Conservation (phyloP, 2,113 vertebrate species). For the Sinocyclocheilus grahami region DNA sequence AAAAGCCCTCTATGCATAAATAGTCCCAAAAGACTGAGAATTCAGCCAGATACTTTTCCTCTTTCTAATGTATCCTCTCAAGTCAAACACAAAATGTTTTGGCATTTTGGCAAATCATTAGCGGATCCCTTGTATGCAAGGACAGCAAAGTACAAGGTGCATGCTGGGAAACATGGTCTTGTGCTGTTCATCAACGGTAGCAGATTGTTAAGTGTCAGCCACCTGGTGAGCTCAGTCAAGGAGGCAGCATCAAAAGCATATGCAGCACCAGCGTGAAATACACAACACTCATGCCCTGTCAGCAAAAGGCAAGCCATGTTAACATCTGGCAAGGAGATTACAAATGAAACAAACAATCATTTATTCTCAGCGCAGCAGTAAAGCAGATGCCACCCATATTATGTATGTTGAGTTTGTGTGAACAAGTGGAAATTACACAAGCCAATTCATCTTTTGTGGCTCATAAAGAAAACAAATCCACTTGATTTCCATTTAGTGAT, state of each 20-base stretch:
- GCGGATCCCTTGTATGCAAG: constrained; percentile 58
- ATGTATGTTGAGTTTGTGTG: constrained; percentile 44
- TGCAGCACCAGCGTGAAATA: constrained; percentile 56
- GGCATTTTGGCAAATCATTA: constrained; percentile 58
- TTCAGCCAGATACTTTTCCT: not conserved
- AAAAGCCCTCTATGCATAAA: not conserved
- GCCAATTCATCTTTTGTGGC: constrained; percentile 37
- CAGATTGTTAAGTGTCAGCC: constrained; percentile 69
- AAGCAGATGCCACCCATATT: constrained; percentile 37
- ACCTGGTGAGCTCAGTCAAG: constrained; percentile 64
- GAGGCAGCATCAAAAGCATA: constrained; percentile 65
- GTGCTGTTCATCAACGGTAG: constrained; percentile 36
- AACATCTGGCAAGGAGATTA: constrained; percentile 60
- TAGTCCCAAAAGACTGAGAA: not conserved
- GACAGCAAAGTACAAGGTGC: constrained; percentile 55
- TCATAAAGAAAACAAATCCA: constrained; percentile 27
- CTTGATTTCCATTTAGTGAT: constrained; percentile 16
- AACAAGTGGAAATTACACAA: constrained; percentile 45
- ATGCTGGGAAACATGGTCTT: constrained; percentile 58
- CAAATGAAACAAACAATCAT: constrained; percentile 47
- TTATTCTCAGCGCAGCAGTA: constrained; percentile 30
- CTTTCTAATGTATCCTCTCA: constrained; percentile 1
- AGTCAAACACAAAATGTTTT: not conserved
- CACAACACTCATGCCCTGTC: constrained; percentile 57
- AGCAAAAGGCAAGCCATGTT: constrained; percentile 47